A percentile compares a stretch with the other conserved stretches of the same genome.
Evolutionary conservation across 2,888 invertebrate genomes (phyloP).

Genomic region (Limulus polyphemus): DNA sequence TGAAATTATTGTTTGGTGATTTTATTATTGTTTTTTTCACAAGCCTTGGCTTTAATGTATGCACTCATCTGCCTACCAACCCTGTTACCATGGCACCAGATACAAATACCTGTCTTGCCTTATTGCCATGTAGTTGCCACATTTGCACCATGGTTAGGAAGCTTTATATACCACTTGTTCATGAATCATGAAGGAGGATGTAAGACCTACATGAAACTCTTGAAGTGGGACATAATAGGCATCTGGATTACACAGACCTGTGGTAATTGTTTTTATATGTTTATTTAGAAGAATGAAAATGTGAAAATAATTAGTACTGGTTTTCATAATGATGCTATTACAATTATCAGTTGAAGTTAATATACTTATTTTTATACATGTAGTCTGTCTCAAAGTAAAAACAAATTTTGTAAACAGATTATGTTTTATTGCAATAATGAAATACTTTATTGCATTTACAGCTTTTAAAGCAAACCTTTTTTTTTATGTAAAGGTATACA

Average conservation of each 20-base stretch:
- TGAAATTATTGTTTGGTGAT: too few relatives aligned
- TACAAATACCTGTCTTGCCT: constrained; percentile 51
- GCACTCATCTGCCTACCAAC: constrained; percentile 52
- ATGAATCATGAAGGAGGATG: constrained; percentile 64
- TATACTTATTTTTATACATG: too few relatives aligned
- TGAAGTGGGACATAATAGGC: constrained; percentile 79
- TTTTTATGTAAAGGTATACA: too few relatives aligned
- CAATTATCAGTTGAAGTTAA: too few relatives aligned
- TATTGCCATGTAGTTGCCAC: constrained; percentile 74
- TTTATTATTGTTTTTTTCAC: neutral
- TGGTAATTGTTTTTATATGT: constrained; percentile 54
- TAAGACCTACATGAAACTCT: constrained; percentile 40
- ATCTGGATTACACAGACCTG: constrained; percentile 88
- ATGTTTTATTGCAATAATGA: too few relatives aligned
- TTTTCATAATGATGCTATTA: too few relatives aligned
- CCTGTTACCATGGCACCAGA: constrained; percentile 61
- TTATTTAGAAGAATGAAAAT: too few relatives aligned
- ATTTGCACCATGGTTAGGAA: constrained; percentile 28
- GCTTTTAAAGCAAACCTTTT: too few relatives aligned
- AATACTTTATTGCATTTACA: too few relatives aligned
- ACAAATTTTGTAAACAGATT: too few relatives aligned
- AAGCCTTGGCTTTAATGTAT: constrained; percentile 16
- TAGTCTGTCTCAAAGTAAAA: too few relatives aligned
- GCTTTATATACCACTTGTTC: constrained; percentile 41
- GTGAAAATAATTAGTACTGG: too few relatives aligned